Conservation (phyloP, 37 sponge, comb jelly and placozoan genomes). For the Eunapius fragilis region DNA sequence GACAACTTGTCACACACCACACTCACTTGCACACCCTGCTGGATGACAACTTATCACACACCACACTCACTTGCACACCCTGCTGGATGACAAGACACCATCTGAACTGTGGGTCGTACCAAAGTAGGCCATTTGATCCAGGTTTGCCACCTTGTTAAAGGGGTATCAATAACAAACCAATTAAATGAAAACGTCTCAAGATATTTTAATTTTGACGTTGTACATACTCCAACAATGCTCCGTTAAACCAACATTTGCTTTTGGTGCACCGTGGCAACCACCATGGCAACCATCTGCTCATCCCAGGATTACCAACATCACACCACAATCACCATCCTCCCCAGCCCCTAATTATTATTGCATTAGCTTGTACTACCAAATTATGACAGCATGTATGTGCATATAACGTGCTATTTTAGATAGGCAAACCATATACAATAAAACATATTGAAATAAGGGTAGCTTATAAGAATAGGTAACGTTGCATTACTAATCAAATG, state of each 20-base stretch:
- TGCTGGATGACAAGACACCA: neutral
- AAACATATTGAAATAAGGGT: no score
- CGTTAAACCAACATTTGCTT: no score
- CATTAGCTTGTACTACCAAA: no score
- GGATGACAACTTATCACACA: no score
- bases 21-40: no score
- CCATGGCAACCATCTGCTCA: neutral
- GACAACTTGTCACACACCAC: no score
- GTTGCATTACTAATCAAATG: no score
- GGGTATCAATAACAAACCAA: neutral
- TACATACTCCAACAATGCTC: neutral
- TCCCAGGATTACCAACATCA: neutral
- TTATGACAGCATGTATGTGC: no score
- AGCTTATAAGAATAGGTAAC: no score
- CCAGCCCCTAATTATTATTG: neutral
- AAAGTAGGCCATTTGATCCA: slow-evolving; percentile 40
- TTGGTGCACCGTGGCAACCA: neutral
- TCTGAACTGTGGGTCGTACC: slow-evolving; percentile 42
- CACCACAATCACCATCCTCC: neutral
- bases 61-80: slow-evolving; percentile 10
- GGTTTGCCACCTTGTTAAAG: slow-evolving; percentile 37
- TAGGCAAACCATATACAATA: no score
- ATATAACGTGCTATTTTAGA: no score
- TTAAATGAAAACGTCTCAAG: neutral
- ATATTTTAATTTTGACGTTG: neutral